phyloP scores from a whole-genome alignment of 2,888 invertebrate species.

The Fragum sueziense region DNA sequence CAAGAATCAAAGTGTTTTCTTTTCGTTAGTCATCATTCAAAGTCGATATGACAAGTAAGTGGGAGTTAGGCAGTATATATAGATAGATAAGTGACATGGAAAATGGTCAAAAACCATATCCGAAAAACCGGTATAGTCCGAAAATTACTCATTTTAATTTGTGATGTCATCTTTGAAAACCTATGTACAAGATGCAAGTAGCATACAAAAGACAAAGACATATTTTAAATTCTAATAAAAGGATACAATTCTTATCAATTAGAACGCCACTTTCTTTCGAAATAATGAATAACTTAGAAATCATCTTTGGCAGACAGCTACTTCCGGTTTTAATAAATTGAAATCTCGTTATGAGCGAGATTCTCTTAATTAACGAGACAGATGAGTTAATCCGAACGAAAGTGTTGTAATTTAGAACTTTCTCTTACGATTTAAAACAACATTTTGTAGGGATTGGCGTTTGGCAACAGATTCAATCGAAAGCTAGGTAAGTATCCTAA shows the following conservation, averaged over 20 bases:
- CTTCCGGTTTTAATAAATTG: conserved; percentile 15
- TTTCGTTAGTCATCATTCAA: too few relatives aligned
- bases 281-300: conserved; percentile 70
- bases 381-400: background rate
- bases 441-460: background rate
- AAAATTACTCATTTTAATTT: too few relatives aligned
- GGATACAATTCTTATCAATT: conserved; percentile 73
- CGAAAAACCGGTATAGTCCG: too few relatives aligned
- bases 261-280: conserved; percentile 59
- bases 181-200: too few relatives aligned
- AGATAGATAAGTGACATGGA: background rate
- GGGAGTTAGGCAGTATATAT: too few relatives aligned
- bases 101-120: too few relatives aligned
- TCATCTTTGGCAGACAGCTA: conserved; percentile 35
- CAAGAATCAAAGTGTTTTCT: too few relatives aligned
- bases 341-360: background rate
- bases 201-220: too few relatives aligned
- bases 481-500: background rate
- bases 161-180: too few relatives aligned
- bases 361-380: too few relatives aligned
- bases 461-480: background rate
- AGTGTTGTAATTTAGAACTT: background rate
- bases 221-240: conserved; percentile 21
- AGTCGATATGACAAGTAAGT: too few relatives aligned
- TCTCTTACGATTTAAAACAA: background rate